A percentile compares a stretch with the other conserved stretches of the same genome.
Evolutionary conservation across 2,888 invertebrate genomes (phyloP).

Genomic region (Mimachlamys varia): DNA sequence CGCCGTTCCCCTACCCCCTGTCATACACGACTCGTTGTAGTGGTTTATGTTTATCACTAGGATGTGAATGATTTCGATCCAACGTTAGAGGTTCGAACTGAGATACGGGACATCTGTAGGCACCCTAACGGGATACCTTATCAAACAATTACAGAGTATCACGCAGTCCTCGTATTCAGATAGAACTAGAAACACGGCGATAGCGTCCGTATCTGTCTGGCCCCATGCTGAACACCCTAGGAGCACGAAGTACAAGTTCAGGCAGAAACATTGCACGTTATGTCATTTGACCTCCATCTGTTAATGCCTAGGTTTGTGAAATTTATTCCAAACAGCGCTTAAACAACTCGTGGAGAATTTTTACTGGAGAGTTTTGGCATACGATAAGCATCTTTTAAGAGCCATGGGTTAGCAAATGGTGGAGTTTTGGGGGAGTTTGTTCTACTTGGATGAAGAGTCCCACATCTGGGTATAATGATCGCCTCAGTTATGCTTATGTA

Average conservation of each 20-base stretch:
- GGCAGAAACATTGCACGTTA: background rate
- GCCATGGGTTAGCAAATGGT: conserved; percentile 11
- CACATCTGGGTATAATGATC: conserved; percentile 21
- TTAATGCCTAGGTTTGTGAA: conserved; percentile 4
- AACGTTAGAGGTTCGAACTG: background rate
- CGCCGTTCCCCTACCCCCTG: background rate
- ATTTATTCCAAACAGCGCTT: background rate
- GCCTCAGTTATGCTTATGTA: conserved; percentile 31
- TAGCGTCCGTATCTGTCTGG: background rate
- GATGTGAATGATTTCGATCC: background rate
- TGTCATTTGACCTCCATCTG: conserved; percentile 23
- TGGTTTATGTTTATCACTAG: background rate
- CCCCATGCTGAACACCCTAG: background rate
- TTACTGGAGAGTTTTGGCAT: conserved; percentile 1
- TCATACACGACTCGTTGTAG: background rate
- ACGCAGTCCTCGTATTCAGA: background rate
- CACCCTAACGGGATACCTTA: background rate
- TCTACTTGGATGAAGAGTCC: conserved; percentile 17
- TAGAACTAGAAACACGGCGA: background rate
- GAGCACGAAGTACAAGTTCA: conserved; percentile 8
- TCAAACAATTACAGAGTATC: background rate
- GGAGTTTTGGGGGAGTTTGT: background rate
- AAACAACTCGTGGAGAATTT: conserved; percentile 31
- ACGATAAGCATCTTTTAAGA: conserved; percentile 28
- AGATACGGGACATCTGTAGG: background rate